Percentiles rank a stretch among this genome's conserved stretches.
phyloP scores from a whole-genome alignment of 1,140 invertebrate genomes.

The Amphibalanus amphitrite region DNA sequence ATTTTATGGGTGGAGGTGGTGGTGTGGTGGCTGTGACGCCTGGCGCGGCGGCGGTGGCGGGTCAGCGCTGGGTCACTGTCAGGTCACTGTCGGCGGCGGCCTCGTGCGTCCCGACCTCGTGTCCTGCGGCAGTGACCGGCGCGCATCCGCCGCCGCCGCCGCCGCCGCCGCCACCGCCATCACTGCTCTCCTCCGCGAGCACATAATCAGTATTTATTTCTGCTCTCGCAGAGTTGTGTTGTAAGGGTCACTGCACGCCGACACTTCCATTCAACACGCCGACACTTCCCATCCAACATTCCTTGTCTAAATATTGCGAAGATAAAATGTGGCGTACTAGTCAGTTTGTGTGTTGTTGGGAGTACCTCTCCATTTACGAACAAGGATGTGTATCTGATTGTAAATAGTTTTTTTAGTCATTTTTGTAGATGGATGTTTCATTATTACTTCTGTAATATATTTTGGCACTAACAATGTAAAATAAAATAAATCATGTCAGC shows the following conservation, averaged over 20 bases:
- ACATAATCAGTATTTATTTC: background rate
- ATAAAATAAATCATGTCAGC: background rate
- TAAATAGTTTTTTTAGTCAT: background rate
- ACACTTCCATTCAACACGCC: background rate
- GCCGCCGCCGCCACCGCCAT: no score
- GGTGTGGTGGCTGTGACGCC: background rate
- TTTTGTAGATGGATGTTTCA: background rate
- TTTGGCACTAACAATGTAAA: background rate
- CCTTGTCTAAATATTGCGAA: background rate
- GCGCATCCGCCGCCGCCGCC: no score
- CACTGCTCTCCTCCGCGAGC: background rate
- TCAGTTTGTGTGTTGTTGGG: background rate
- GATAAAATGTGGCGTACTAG: background rate
- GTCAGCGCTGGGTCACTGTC: no score
- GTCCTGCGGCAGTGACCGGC: no score
- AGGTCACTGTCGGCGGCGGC: no score
- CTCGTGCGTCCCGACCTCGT: no score
- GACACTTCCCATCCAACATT: background rate
- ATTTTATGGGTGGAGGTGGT: background rate
- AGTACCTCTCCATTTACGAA: background rate
- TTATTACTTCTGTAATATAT: conserved; percentile 1
- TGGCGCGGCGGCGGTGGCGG: background rate
- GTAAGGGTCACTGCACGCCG: background rate
- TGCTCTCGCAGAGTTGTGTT: background rate
- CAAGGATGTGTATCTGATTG: background rate